Base-by-base conservation (phyloP, 2,113 vertebrate species). In the Triplophysa siluroides region DNA sequence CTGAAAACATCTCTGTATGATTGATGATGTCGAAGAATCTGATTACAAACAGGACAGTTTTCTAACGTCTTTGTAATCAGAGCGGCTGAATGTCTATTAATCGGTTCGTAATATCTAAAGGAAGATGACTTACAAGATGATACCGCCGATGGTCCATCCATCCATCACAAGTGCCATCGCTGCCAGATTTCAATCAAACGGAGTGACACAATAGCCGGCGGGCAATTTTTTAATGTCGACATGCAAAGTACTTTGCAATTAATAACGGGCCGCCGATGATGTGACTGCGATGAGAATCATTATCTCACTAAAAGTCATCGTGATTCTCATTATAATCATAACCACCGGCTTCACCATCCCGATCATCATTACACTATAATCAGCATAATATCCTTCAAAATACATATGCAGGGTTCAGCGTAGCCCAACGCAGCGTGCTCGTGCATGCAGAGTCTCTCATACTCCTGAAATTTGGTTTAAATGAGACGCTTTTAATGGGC, bases 281-380 rank as follows among this genome's bases (percentile, higher is more conserved):
- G 24, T 72, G 72, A 82, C 73, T 61, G 67, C 41, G 66, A 58
- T 76, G 67, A 79, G 68, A 78, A 70, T 82, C 78, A 81, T 81
- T 68, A 76, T 70, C 64, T 52, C 18, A 58, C 69, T 50, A 77
- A 61, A 23, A 58, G 73, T 71, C 67, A 81, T 81, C 81, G n/a
- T 75, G 78, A 65, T 65, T 45, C 62, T 82, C 81, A 78, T 85
- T 78, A 85, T 66, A 70, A 78, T 76, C 52, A 47, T 81, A 77
- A 83, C 80, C 74, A 80, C 68, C 54, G 13, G 43, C 78, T 78
- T 78, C 64, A 50, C 65, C 47, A 74, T 80, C 78, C 21, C 52
- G 64, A 65, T 61, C 33, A 78, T 71, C 78, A 71, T 75, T 78
- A 76, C 24, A 66, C 63, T 66, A 71, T 54, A 78, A 83, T 83